Conservation (phyloP, 2,888 invertebrate genomes). For the Sturmia bella region DNA sequence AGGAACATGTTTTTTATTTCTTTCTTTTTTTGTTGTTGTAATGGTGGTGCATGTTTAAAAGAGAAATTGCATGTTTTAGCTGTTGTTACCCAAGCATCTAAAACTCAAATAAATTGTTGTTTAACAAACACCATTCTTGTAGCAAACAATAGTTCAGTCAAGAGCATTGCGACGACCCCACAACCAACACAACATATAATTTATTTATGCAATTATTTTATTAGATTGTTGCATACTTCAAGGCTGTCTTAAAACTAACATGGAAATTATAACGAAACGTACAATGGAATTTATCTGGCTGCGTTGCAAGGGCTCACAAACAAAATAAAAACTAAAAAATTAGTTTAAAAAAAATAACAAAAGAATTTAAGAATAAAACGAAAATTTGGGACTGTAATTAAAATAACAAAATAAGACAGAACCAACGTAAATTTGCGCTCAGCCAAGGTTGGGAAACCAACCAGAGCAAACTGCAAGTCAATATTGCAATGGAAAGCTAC, state of each 20-base stretch:
- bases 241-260: slow-evolving; percentile 53
- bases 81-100: slow-evolving; percentile 56
- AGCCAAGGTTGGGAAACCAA: too few relatives aligned
- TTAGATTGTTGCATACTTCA: slow-evolving; percentile 69
- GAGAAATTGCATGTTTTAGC: slow-evolving; percentile 48
- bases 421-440: too few relatives aligned
- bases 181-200: slow-evolving; percentile 60
- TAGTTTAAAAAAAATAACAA: too few relatives aligned
- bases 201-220: slow-evolving; percentile 70
- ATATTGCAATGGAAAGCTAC: too few relatives aligned
- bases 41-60: slow-evolving; percentile 21
- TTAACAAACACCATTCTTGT: slow-evolving; percentile 60
- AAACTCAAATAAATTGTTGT: slow-evolving; percentile 68
- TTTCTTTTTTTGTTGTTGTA: slow-evolving; percentile 2
- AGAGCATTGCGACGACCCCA: slow-evolving; percentile 4
- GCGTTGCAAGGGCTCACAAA: neutral
- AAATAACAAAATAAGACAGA: too few relatives aligned
- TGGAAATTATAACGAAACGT: neutral
- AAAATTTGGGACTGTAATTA: too few relatives aligned
- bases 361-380: too few relatives aligned
- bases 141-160: slow-evolving; percentile 30
- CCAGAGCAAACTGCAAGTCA: too few relatives aligned
- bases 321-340: too few relatives aligned
- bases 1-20: neutral
- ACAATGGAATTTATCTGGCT: slow-evolving; percentile 6